phyloP scores from a whole-genome alignment of 2,797 vertebrate species.

The Muraenolepis orangiensis region DNA sequence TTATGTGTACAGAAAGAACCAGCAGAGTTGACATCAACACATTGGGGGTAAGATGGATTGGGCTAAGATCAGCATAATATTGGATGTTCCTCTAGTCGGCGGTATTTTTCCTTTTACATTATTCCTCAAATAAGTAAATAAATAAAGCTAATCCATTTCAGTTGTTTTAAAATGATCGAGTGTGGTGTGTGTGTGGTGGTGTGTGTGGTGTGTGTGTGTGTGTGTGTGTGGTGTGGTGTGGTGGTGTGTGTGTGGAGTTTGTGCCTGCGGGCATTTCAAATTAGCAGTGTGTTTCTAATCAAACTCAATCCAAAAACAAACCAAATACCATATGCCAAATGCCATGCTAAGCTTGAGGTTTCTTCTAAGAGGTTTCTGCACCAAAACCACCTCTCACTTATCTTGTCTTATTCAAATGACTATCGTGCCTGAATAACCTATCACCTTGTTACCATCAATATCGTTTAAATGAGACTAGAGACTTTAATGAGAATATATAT shows the following conservation, averaged over 20 bases:
- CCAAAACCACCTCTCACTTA: no score
- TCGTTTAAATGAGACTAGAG: not conserved
- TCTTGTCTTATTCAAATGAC: no score
- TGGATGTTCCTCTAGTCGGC: not conserved
- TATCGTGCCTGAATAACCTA: no score
- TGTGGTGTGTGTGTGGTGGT: not conserved
- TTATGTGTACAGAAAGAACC: not conserved
- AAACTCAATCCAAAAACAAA: no score
- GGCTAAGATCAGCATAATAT: not conserved
- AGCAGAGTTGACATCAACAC: not conserved
- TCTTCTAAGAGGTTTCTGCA: no score
- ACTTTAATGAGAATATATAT: not conserved
- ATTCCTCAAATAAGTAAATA: not conserved
- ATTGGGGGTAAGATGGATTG: not conserved
- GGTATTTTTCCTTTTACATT: not conserved
- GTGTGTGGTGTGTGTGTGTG: not conserved
- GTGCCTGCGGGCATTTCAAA: not conserved
- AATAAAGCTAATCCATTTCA: not conserved
- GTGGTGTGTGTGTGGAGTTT: not conserved
- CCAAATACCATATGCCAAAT: no score
- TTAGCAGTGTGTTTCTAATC: no score
- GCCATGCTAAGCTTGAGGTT: no score
- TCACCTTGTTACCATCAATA: no score
- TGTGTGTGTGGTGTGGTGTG: not conserved
- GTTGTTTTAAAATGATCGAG: no score